These are phyloP conservation scores for Nannoperca australis DNA, from an alignment of 2,797 vertebrate species.

Conservation along the genomic window DNA sequence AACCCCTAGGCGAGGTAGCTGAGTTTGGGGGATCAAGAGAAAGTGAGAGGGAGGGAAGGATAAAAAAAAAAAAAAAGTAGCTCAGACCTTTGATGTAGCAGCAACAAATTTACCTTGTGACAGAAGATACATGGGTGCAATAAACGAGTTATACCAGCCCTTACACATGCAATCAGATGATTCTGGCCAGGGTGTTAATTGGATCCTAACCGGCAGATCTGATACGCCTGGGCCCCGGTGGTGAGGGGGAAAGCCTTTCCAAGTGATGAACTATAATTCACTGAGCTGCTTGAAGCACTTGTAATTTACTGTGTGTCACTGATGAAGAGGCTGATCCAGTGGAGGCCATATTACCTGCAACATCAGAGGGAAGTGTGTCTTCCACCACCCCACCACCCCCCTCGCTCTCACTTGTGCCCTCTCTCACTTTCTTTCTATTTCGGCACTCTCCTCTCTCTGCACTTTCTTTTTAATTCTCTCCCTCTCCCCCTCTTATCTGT, in stretches of 20 bases:
- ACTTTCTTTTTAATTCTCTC: constrained; percentile 52
- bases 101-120: constrained; percentile 99
- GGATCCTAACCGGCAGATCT: constrained; percentile 99
- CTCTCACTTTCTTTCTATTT: constrained; percentile 65
- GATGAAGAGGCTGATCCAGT: constrained; percentile 99
- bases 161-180: constrained; percentile 98
- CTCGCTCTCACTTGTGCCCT: constrained; percentile 41
- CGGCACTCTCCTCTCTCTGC: constrained; percentile 46
- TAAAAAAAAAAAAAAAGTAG: constrained; percentile 66
- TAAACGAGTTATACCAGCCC: constrained; percentile 98
- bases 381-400: neutral
- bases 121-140: constrained; percentile 98
- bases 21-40: constrained; percentile 84
- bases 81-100: constrained; percentile 94
- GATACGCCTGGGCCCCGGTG: constrained; percentile 94
- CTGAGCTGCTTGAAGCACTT: constrained; percentile 99
- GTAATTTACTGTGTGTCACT: constrained; percentile 99
- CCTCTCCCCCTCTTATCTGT: constrained; percentile 31
- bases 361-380: constrained; percentile 88
- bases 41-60: constrained; percentile 83
- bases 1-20: constrained; percentile 89
- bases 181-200: constrained; percentile 99
- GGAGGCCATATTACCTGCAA: constrained; percentile 98
- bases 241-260: constrained; percentile 93
- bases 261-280: constrained; percentile 99